These are phyloP conservation scores for Catharus fuscescens DNA, from an alignment of 2,113 vertebrate species.

Conservation along the genomic window DNA sequence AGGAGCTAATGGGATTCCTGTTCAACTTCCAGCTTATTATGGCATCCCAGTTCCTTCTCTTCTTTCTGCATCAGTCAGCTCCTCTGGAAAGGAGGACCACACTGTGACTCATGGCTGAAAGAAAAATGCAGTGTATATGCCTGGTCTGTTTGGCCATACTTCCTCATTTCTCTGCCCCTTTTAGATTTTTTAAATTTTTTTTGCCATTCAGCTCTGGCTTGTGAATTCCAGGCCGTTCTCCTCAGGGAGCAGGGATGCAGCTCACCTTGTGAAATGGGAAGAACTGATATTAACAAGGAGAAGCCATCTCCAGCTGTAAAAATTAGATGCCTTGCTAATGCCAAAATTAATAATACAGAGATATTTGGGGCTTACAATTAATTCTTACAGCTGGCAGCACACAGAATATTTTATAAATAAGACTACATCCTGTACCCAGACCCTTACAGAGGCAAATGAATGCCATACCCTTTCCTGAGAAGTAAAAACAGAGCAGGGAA, in stretches of 20 bases:
- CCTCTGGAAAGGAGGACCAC: neutral
- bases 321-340: neutral
- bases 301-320: neutral
- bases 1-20: conserved; percentile 60
- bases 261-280: neutral
- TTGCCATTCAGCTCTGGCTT: neutral
- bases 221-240: neutral
- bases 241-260: neutral
- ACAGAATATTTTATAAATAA: neutral
- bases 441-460: neutral
- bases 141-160: neutral
- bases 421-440: neutral
- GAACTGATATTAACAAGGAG: neutral
- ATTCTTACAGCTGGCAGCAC: neutral
- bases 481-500: neutral
- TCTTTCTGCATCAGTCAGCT: neutral
- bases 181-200: neutral
- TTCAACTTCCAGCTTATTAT: conserved; percentile 50
- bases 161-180: neutral
- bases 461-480: neutral
- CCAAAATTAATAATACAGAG: neutral
- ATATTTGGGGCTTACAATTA: neutral
- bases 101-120: neutral
- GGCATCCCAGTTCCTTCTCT: neutral
- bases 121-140: neutral